A percentile compares a stretch with the other conserved stretches of the same genome.
phyloP scores from a whole-genome alignment of 2,888 invertebrate genomes.

The Salticus scenicus region DNA sequence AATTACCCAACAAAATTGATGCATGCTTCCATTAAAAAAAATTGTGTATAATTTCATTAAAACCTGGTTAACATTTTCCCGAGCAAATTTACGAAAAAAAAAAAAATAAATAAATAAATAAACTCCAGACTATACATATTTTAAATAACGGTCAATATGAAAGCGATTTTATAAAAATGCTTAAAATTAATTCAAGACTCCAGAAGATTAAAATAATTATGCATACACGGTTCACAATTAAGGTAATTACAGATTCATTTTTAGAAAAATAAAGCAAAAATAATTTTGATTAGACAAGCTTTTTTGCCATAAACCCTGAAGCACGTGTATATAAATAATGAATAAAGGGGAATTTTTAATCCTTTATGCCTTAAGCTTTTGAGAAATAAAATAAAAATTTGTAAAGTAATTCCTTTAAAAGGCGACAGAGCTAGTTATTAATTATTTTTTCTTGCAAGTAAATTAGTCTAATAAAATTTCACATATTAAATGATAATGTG shows the following conservation, averaged over 20 bases:
- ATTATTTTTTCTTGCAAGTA: not conserved
- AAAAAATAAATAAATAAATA: too few species aligned
- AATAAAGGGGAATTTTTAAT: constrained; percentile 6
- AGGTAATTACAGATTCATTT: constrained; percentile 15
- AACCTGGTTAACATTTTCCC: not conserved
- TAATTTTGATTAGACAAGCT: constrained; percentile 4
- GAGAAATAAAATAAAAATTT: not conserved
- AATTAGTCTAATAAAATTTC: not conserved
- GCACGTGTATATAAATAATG: constrained; percentile 15
- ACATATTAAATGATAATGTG: not conserved
- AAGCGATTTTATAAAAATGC: not conserved
- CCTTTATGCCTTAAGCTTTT: not conserved
- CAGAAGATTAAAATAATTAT: constrained; percentile 10
- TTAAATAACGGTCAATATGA: not conserved
- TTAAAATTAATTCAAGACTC: constrained; percentile 9
- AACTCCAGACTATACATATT: not conserved
- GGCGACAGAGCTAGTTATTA: not conserved
- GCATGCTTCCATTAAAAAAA: too few species aligned
- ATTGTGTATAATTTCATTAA: not conserved
- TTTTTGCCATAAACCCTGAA: not conserved
- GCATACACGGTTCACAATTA: constrained; percentile 14
- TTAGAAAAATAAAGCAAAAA: constrained; percentile 9
- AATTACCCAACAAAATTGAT: too few species aligned
- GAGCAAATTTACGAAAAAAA: not conserved
- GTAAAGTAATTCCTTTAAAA: not conserved